phyloP scores from a whole-genome alignment of 2,888 invertebrate genomes.

The Xylota sylvarum region DNA sequence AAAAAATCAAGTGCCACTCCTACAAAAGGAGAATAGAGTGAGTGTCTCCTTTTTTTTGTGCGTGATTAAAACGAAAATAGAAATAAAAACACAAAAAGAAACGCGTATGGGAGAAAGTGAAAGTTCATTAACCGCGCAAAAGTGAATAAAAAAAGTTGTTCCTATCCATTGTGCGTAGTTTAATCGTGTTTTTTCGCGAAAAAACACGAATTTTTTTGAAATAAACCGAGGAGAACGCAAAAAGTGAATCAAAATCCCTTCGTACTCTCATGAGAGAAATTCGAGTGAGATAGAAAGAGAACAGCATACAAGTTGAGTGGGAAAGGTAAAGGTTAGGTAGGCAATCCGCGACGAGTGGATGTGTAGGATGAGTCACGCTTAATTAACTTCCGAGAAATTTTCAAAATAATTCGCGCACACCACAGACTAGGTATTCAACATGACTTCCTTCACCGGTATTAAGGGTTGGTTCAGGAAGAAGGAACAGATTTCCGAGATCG shows the following conservation, averaged over 20 bases:
- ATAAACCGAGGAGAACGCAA: constrained; percentile 13
- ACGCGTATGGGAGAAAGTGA: constrained; percentile 55
- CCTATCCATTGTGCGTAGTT: constrained; percentile 1
- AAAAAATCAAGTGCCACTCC: constrained; percentile 72
- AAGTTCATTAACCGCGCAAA: constrained; percentile 48
- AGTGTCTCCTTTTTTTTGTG: constrained; percentile 39
- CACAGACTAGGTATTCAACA: constrained; percentile 62
- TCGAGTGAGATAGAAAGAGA: constrained; percentile 58
- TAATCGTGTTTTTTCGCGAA: not conserved
- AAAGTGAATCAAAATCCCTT: constrained; percentile 43
- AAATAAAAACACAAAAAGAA: constrained; percentile 28
- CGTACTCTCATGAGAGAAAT: constrained; percentile 28
- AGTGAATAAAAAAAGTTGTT: not conserved
- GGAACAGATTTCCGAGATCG: constrained; percentile 87
- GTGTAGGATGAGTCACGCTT: constrained; percentile 67
- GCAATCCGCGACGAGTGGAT: constrained; percentile 17
- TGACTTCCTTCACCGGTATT: constrained; percentile 82
- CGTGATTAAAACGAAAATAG: constrained; percentile 3
- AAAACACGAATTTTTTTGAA: constrained; percentile 28
- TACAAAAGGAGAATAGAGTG: constrained; percentile 52
- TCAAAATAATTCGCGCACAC: constrained; percentile 51
- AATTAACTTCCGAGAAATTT: constrained; percentile 62
- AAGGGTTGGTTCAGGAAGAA: constrained; percentile 84
- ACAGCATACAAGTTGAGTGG: constrained; percentile 41
- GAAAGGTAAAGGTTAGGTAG: constrained; percentile 60